Percentiles rank a stretch among this genome's conserved stretches.
Conservation (phyloP, 2,113 vertebrate genomes). For the Carassius carassius region DNA sequence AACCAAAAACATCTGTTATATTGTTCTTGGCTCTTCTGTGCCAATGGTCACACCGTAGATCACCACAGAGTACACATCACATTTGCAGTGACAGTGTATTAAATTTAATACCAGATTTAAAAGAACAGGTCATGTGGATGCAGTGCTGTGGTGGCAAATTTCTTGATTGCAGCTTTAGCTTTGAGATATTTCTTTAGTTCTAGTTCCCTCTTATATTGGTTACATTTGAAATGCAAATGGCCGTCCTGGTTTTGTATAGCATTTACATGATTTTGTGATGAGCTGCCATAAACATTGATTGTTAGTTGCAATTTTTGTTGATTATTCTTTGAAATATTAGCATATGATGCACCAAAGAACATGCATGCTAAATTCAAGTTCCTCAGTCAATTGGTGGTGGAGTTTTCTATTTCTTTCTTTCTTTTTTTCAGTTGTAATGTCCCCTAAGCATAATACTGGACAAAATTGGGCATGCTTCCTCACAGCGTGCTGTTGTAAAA, state of each 20-base stretch:
- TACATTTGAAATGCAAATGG: background rate
- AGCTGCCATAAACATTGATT: background rate
- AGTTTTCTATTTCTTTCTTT: background rate
- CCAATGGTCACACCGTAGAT: background rate
- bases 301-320: background rate
- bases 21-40: too few relatives aligned
- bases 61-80: background rate
- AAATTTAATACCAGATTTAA: background rate
- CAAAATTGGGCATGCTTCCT: background rate
- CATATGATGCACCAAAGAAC: too few relatives aligned
- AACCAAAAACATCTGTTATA: background rate
- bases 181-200: background rate
- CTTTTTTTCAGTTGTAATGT: too few relatives aligned
- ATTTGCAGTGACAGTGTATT: background rate
- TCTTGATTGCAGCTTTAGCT: background rate
- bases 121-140: background rate
- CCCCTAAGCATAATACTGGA: background rate
- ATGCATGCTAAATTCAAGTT: too few relatives aligned
- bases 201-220: background rate
- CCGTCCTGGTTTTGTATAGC: background rate
- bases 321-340: background rate
- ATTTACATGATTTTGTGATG: background rate
- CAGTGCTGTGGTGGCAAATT: background rate
- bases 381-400: background rate
- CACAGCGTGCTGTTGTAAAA: background rate